Base-by-base conservation (phyloP, 2,113 vertebrate species). In the Manacus vitellinus region DNA sequence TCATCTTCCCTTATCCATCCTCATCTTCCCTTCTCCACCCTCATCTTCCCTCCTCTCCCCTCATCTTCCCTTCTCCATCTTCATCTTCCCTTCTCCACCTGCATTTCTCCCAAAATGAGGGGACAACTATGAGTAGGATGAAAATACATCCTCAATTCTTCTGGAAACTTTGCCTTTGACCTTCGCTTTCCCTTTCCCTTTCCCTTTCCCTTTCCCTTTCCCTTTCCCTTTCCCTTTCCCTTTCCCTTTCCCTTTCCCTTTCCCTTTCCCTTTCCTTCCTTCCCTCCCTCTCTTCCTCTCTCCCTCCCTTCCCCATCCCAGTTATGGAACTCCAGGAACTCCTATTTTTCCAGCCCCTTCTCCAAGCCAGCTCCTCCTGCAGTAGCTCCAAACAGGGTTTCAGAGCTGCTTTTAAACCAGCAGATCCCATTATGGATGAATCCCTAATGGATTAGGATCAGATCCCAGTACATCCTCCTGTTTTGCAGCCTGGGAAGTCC, bases 291-390 rank as follows among this genome's bases (percentile, higher is more conserved):
- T 21, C 31, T 37, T 27, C 43, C 8, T 73, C 12, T 21, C 7
- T 28, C 7, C 24, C 12, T 70, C 14, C 19, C 49, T 9, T 41
- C 4, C 37, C 49, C 35, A 16, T 13, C 58, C 59, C 37, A 59
- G 47, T 27, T 3, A 0, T 14, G 4, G 4, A 54, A 0, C 8
- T 77, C 23, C 16, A 43, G 20, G 39, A 86, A 14, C 37, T 37
- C 37, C 12, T 10, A 3, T 35, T 70, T 91, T 35, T 59, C 43
- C 28, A 82, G 28, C 28, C 46, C 18, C 75, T 68, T 22, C 49
- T 28, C 22, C 28, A 70, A 49, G 52, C 5, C 47, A 51, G 3
- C 28, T 63, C 30, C 44, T 47, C 37, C 51, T 58, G 19, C 31
- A 33, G 21, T 5, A 2, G 10, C n/a, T 61, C 27, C 27, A 21